Evolutionary conservation across 2,888 invertebrate species (phyloP), one percentile per base, ranked within the genome.

Genomic region (Epinotia ramella): DNA sequence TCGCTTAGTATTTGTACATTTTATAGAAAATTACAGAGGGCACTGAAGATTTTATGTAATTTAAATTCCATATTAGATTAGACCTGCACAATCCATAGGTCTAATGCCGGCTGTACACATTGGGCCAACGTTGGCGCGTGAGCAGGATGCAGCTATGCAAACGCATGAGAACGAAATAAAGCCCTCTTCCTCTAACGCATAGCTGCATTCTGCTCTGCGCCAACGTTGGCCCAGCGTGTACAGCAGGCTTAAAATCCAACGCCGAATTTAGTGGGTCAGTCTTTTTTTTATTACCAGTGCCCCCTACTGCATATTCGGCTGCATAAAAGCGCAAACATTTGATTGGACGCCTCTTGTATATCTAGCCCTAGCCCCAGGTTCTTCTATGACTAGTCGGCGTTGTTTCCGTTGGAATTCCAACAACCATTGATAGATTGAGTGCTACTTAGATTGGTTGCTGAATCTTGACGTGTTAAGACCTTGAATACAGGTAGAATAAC

Each of bases 1-100:
- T 86, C 82, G 82, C 82, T 78, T 79, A 44, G 59, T 53, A 80
- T 88, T 87, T 87, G 83, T 88, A 88, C 84, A 87, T 80, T 67
- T 80, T 79, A 80, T 79, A 79, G 76, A 60, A 74, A 74, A 59
- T 13, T 18, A 74, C 71, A 60, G 77, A 60, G 77, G 70, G 70
- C 56, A 65, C 72, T 20, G 70, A 77, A 63, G 73, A 77, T 67
- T 44, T n/a, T 63, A 78, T 79, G 74, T 73, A 80, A 71, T 18
- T 24, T n/a, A 12, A 49, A 46, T 69, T 33, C 16, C 49, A 46
- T 72, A 24, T 53, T 59, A 59, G 46, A 33, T 66, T 49, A 28
- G n/a, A 56, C 53, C 53, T 67, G 53, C 66, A 57, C 13, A 68
- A 68, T 20, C 66, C 33, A n/a, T 66, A 56, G 16, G n/a, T n/a